A percentile compares a stretch with the other conserved stretches of the same genome.
Conservation (phyloP, 2,888 invertebrate genomes). For the Sinopyrophorus schimmeli region DNA sequence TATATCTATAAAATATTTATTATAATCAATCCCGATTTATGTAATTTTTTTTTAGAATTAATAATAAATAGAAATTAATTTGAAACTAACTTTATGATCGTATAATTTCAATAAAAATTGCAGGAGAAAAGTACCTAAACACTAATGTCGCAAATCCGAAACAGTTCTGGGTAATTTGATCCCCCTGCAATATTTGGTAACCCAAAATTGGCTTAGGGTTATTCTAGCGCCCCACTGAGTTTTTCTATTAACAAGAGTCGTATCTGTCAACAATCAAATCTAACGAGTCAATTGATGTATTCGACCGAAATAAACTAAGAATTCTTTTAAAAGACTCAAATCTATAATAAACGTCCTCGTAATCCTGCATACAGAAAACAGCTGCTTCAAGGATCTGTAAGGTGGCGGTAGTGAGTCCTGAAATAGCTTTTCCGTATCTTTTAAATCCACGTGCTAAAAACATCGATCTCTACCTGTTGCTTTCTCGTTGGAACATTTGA, state of each 20-base stretch:
- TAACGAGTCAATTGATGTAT: conserved; percentile 9
- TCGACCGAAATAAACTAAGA: neutral
- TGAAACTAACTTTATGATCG: no score
- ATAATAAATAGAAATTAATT: no score
- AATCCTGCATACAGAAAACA: conserved; percentile 3
- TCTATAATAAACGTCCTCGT: conserved; percentile 1
- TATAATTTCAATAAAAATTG: no score
- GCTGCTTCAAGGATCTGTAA: conserved; percentile 9
- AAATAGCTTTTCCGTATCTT: conserved; percentile 17
- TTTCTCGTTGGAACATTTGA: conserved; percentile 16
- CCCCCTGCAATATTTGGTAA: no score
- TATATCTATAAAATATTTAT: no score
- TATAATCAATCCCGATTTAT: no score
- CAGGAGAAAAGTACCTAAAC: no score
- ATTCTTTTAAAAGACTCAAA: neutral
- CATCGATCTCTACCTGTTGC: conserved; percentile 28
- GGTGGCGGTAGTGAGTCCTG: conserved; percentile 20
- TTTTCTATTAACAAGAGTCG: conserved; percentile 9
- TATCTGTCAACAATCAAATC: conserved; percentile 4
- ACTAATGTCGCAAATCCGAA: no score
- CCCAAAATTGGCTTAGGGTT: conserved; percentile 1
- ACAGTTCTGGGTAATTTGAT: conserved; percentile 25
- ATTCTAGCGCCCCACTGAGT: conserved; percentile 8
- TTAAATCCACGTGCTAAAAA: conserved; percentile 24
- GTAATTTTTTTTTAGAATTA: no score